Base-by-base conservation (phyloP, 2,888 invertebrate species). In the Terebella lapidaria region DNA sequence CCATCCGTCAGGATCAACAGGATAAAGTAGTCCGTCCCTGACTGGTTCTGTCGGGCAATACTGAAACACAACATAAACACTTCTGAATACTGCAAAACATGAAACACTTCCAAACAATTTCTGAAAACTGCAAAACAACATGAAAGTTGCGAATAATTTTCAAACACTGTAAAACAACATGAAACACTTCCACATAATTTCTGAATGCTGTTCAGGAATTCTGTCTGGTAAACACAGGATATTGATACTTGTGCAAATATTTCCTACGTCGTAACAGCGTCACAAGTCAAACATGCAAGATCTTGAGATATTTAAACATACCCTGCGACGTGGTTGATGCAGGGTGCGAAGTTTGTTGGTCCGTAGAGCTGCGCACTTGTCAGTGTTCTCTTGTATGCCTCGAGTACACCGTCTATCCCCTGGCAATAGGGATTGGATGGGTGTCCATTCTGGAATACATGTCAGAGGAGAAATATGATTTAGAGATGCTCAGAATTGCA, bases 1-100 rank as follows among this genome's bases (percentile, higher is more conserved):
- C 86, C 86, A 74, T 86, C 86, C 1, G 86, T 86, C 53, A 86
- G 81, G 58, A 86, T 86, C 47, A 86, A 80, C 46, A 86, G 78
- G 49, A 86, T 84, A 75, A 84, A 84, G 71, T 86, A 86, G 65
- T 83, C 69, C 54, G 81, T 78, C 3, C 85, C 85, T 20, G 49
- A 82, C 60, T 73, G 71, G 64, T 79, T 77, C 20, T 79, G 71
- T 27, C 76, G 62, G 1, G 84, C 85, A 78, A 84, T 84, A 61
- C 80, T 79, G 64, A 54, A 61, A 58, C 15, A 45, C 45, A 24
- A 56, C n/a, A n/a, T n/a, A n/a, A n/a, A n/a, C n/a, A n/a, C n/a
- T n/a, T n/a, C n/a, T n/a, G n/a, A n/a, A n/a, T n/a, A n/a, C n/a
- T n/a, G n/a, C n/a, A n/a, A n/a, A n/a, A n/a, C n/a, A n/a, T n/a